Evolutionary conservation across 2,113 vertebrate species (phyloP).

Genomic region (Malurus elegans): DNA sequence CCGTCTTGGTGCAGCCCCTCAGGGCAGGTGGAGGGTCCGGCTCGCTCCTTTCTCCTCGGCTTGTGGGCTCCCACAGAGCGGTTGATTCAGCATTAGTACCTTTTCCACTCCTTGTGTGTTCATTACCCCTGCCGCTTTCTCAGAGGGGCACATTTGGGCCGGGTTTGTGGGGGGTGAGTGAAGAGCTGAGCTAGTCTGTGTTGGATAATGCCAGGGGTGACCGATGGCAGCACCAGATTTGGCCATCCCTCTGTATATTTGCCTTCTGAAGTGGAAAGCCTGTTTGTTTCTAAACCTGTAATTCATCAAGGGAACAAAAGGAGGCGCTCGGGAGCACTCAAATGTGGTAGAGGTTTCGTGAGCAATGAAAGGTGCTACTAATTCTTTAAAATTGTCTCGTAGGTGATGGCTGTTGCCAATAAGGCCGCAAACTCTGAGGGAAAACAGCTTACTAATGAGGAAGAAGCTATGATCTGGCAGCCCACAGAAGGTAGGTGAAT

Average conservation of each 20-base stretch:
- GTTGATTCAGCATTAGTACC: rapidly evolving
- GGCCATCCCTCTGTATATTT: not conserved
- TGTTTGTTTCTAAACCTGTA: not conserved
- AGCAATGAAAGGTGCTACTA: not conserved
- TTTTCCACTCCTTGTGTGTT: rapidly evolving
- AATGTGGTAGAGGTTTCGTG: not conserved
- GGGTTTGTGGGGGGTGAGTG: not conserved
- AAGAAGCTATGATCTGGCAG: not conserved
- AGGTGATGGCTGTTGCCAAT: constrained; percentile 38
- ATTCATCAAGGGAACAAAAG: not conserved
- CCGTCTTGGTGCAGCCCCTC: not conserved
- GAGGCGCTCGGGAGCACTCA: not conserved
- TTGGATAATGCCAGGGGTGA: not conserved
- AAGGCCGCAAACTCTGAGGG: not conserved
- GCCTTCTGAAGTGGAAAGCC: not conserved
- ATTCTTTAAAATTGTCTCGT: not conserved
- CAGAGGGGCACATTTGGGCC: too few species aligned
- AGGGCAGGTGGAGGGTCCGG: not conserved
- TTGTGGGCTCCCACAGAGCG: rapidly evolving
- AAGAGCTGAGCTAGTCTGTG: too few species aligned
- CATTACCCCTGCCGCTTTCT: rapidly evolving
- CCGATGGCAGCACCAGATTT: not conserved
- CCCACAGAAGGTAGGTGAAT: constrained; percentile 13
- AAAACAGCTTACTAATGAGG: not conserved
- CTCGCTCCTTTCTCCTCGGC: too few species aligned